Conservation (phyloP, 1,140 invertebrate genomes). For the Sitophilus oryzae region DNA sequence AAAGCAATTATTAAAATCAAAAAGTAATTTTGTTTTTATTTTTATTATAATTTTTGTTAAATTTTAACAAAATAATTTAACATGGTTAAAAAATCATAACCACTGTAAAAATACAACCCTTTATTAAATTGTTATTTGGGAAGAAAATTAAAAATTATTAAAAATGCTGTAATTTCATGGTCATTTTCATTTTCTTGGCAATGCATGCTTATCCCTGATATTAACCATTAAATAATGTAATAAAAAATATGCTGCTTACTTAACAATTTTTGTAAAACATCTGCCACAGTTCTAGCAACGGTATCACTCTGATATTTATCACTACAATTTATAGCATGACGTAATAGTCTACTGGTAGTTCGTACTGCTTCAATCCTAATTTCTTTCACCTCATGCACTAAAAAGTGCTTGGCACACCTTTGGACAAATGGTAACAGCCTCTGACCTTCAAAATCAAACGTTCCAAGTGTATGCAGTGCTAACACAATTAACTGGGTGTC, state of each 20-base stretch:
- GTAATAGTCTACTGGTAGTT: conserved; percentile 84
- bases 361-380: conserved; percentile 90
- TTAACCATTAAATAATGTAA: not conserved
- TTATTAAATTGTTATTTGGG: too few species aligned
- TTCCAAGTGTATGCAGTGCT: conserved; percentile 81
- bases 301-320: conserved; percentile 62
- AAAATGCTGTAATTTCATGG: too few species aligned
- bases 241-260: conserved; percentile 14
- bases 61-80: too few species aligned
- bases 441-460: conserved; percentile 95
- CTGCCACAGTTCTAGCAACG: conserved; percentile 78
- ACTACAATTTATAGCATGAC: conserved; percentile 67
- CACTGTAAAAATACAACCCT: too few species aligned
- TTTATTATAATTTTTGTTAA: too few species aligned
- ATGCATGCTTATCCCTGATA: too few species aligned
- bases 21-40: too few species aligned
- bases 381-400: conserved; percentile 86
- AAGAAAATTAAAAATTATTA: too few species aligned
- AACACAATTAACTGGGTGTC: conserved; percentile 83
- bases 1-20: too few species aligned
- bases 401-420: conserved; percentile 86
- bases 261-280: conserved; percentile 84
- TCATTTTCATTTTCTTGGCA: too few species aligned
- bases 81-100: too few species aligned
- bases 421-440: conserved; percentile 87